Conservation (phyloP, 2,113 vertebrate species). For the Acanthisitta chloris region DNA sequence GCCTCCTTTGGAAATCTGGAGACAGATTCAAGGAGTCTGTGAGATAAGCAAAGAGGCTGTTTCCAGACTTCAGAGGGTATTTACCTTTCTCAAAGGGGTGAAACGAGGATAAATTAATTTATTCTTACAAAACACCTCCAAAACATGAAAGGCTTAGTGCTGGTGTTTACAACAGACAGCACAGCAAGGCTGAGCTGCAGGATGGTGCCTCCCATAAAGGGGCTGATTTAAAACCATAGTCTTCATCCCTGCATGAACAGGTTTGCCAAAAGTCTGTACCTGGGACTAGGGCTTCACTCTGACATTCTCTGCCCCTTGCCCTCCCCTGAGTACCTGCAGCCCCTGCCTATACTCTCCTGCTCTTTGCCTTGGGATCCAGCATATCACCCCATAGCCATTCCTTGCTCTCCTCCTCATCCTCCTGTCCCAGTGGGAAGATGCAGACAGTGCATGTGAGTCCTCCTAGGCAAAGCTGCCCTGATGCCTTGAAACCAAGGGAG, state of each 20-base stretch:
- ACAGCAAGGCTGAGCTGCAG: not conserved
- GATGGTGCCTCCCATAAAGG: not conserved
- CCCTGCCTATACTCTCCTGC: not conserved
- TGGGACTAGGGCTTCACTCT: not conserved
- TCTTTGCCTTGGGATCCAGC: not conserved
- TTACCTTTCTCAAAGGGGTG: slow-evolving; percentile 1
- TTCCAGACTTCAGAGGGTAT: slow-evolving; percentile 9
- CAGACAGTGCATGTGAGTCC: not conserved
- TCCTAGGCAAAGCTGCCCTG: not conserved
- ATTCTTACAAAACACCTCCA: not conserved
- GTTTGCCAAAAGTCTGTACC: not conserved
- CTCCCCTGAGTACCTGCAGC: not conserved
- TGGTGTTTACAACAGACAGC: not conserved
- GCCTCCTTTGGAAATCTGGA: not conserved
- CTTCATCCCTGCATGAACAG: not conserved
- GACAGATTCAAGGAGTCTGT: not conserved
- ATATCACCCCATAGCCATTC: accelerated
- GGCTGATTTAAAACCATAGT: not conserved
- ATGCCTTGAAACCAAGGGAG: not conserved
- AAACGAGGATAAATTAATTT: not conserved
- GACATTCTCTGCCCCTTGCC: not conserved
- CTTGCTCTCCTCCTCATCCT: not conserved
- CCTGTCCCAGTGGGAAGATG: not conserved
- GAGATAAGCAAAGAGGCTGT: slow-evolving; percentile 33
- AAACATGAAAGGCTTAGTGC: not conserved